A percentile compares a stretch with the other conserved stretches of the same genome.
Conservation (phyloP, 1,140 invertebrate species). For the Drosophila seguyi region DNA sequence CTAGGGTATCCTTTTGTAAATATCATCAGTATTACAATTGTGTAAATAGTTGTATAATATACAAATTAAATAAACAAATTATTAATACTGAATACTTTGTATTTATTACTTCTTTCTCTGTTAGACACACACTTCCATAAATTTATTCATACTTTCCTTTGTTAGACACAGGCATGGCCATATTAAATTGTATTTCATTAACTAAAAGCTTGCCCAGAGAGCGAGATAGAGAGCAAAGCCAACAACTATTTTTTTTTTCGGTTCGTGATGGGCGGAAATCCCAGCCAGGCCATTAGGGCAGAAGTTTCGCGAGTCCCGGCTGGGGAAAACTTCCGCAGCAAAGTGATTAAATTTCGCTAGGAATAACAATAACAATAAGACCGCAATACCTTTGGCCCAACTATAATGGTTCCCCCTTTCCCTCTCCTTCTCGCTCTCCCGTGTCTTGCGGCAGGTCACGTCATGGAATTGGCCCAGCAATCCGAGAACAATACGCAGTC, state of each 20-base stretch:
- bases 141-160: conserved; percentile 43
- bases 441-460: conserved; percentile 88
- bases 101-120: neutral
- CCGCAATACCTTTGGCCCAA: conserved; percentile 14
- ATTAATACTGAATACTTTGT: neutral
- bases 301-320: conserved; percentile 53
- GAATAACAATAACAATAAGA: conserved; percentile 59
- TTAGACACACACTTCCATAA: neutral
- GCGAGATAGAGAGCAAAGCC: conserved; percentile 20
- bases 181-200: conserved; percentile 76
- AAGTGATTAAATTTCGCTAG: conserved; percentile 76
- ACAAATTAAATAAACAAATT: neutral
- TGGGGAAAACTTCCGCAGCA: conserved; percentile 42
- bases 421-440: neutral
- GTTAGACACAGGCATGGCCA: conserved; percentile 8
- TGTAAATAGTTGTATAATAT: neutral
- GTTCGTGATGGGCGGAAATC: conserved; percentile 55
- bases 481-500: conserved; percentile 92
- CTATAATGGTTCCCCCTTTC: conserved; percentile 17
- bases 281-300: conserved; percentile 67
- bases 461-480: conserved; percentile 89
- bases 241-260: conserved; percentile 15
- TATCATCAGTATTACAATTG: neutral
- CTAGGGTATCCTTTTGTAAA: neutral
- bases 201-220: conserved; percentile 63